These are phyloP conservation scores for Cephus sareptanus DNA, from an alignment of 2,888 invertebrate genomes.

Conservation along the genomic window DNA sequence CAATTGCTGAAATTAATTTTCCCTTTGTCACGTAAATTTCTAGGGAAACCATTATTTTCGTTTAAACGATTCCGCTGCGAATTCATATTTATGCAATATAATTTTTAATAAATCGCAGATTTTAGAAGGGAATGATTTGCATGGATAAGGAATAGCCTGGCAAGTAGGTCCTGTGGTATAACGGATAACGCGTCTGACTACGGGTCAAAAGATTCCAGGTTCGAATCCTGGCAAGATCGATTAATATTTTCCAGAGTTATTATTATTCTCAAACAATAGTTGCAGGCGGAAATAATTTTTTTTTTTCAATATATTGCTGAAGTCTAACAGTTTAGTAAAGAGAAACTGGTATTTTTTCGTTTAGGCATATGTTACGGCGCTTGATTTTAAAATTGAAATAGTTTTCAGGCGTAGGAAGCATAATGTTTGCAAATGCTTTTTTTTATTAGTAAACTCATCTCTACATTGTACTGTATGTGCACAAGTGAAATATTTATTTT, in stretches of 20 bases:
- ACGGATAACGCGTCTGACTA: conserved; percentile 57
- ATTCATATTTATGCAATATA: background rate
- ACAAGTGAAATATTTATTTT: background rate
- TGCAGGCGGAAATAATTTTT: background rate
- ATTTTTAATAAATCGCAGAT: no score
- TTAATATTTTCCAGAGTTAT: conserved; percentile 30
- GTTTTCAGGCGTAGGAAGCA: background rate
- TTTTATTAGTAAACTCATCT: background rate
- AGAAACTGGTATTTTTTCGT: background rate
- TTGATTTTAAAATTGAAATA: no score
- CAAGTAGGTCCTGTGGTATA: conserved; percentile 54
- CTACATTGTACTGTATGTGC: background rate
- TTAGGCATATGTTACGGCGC: background rate
- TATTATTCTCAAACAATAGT: background rate
- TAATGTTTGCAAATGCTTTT: background rate
- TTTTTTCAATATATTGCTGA: background rate
- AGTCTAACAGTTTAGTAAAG: background rate
- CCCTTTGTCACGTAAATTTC: background rate
- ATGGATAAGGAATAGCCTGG: rapidly evolving
- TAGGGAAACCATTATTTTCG: background rate
- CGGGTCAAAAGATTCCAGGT: conserved; percentile 57
- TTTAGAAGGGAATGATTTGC: background rate
- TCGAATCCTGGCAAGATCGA: conserved; percentile 61
- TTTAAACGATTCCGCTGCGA: background rate
- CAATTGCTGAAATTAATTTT: background rate